Base-by-base conservation (phyloP, 37 sponge, comb jelly and placozoan species). In the Lycopodina hypogea region DNA sequence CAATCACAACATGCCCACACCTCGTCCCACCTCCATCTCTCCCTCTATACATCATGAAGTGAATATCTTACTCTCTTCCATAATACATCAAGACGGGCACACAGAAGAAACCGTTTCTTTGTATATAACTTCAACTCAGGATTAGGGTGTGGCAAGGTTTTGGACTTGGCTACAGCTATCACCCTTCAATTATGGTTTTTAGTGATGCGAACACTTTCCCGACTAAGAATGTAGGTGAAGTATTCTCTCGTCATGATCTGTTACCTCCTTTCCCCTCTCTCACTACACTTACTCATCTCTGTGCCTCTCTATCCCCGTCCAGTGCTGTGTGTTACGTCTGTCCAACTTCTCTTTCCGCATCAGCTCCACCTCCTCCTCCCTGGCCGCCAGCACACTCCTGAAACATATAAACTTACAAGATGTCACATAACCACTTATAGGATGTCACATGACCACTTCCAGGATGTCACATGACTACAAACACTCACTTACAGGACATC, bases 291-390 rank as follows among this genome's bases (percentile, higher is more conserved):
- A 83, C 84, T 36, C 69, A 11, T 56, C 22, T 74, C 71, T 67
- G 28, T 75, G 83, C 0, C 36, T 6, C 1, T 63, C 18, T 4
- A 83, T 41, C 33, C 83, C 53, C 41, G 68, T 1, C 1, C 42
- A 57, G 69, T 68, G 75, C 4, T 36, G 24, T 2, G 30, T 17
- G 56, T 83, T 83, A 11, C 24, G 39, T 24, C 52, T 3, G 6
- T 42, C 69, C 2, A 67, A 3, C 21, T 40, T 26, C 40, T 35
- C 8, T 33, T 61, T 23, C 42, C 22, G 73, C n/a, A 6, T 26
- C 32, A 12, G 56, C 15, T 41, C 37, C 61, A 60, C 40, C 74
- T 78, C 82, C 42, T 23, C 56, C 82, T 81, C 69, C 2, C 71
- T 52, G 30, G 21, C 45, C 60, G 21, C 59, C 60, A 80, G 60